Evolutionary conservation across 2,888 invertebrate genomes (phyloP).

Genomic region (Taphrorychus bicolor): DNA sequence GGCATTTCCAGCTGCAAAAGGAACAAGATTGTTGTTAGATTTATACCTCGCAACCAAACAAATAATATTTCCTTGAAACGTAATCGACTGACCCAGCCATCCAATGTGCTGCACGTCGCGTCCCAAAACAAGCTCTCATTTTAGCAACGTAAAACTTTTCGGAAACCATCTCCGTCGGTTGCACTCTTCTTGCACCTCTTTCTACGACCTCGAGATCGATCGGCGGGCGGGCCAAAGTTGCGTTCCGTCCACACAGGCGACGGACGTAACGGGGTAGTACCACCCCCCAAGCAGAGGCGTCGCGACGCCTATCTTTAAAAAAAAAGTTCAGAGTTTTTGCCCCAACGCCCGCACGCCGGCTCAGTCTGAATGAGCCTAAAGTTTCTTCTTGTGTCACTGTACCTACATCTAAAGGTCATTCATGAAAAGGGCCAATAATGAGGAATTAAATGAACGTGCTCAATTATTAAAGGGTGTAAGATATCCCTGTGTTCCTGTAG

Average conservation of each 20-base stretch:
- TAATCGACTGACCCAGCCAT: conserved; percentile 1
- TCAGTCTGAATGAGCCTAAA: background rate
- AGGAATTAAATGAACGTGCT: background rate
- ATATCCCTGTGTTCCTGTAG: background rate
- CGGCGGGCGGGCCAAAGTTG: conserved; percentile 53
- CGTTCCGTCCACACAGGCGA: conserved; percentile 58
- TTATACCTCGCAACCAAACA: background rate
- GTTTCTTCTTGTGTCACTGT: too few relatives aligned
- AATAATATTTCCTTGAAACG: background rate
- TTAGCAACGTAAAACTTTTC: conserved; percentile 17
- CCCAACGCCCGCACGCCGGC: too few relatives aligned
- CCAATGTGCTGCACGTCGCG: conserved; percentile 3
- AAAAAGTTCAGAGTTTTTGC: background rate
- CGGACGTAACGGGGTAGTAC: conserved; percentile 42
- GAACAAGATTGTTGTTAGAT: too few relatives aligned
- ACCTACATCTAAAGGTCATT: too few relatives aligned
- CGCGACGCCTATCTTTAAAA: background rate
- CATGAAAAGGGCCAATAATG: too few relatives aligned
- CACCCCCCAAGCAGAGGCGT: conserved; percentile 51
- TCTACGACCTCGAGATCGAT: conserved; percentile 37
- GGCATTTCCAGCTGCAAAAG: too few relatives aligned
- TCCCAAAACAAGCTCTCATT: conserved; percentile 15
- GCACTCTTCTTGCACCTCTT: conserved; percentile 41
- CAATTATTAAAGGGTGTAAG: background rate
- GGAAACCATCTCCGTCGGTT: conserved; percentile 41